These are phyloP conservation scores for Julus scanicus DNA, from an alignment of 2,888 invertebrate species.

Conservation along the genomic window DNA sequence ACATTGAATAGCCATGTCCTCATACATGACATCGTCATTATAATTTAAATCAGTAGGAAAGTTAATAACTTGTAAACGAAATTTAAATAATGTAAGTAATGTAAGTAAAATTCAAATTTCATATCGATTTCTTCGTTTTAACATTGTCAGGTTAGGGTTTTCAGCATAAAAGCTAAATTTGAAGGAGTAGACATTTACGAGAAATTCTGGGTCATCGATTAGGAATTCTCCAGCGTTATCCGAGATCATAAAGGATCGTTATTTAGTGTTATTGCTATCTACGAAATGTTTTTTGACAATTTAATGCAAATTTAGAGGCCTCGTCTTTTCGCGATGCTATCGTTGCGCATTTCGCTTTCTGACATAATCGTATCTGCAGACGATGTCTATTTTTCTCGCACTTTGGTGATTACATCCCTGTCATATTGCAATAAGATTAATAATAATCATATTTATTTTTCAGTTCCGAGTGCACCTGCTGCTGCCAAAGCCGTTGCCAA, in stretches of 20 bases:
- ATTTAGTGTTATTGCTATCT: background rate
- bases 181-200: background rate
- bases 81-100: too few species aligned
- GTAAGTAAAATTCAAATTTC: too few species aligned
- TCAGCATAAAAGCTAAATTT: background rate
- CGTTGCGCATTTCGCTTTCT: background rate
- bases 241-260: background rate
- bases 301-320: background rate
- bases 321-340: background rate
- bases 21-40: background rate
- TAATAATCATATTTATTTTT: background rate
- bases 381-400: background rate
- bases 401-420: slow-evolving; percentile 7
- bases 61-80: too few species aligned
- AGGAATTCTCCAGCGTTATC: background rate
- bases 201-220: background rate
- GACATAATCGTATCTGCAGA: background rate
- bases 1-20: background rate
- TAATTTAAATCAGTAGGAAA: too few species aligned
- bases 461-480: slow-evolving; percentile 82
- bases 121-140: too few species aligned
- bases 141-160: background rate
- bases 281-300: background rate
- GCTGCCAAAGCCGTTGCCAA: slow-evolving; percentile 83
- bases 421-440: slow-evolving; percentile 16